Percentiles rank a stretch among this genome's conserved stretches.
Conservation (phyloP, 2,888 invertebrate species). For the Caradrina kadenii region DNA sequence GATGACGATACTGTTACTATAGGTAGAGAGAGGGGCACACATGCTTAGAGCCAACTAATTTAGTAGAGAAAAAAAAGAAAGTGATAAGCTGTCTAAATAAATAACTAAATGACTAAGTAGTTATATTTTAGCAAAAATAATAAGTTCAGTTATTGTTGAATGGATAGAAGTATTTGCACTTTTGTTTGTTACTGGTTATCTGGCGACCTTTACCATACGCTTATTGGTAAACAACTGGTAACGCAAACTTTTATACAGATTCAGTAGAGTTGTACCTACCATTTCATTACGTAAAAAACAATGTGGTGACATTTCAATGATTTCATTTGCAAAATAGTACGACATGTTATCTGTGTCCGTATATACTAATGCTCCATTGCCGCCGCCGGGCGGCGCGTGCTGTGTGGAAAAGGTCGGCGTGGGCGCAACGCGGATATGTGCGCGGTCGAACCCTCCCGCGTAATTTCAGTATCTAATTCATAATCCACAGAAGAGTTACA, state of each 20-base stretch:
- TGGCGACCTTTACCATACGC: background rate
- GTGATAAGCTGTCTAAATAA: background rate
- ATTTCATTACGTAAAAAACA: too few species aligned
- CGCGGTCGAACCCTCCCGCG: too few species aligned
- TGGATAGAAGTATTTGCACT: background rate
- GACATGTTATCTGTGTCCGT: slow-evolving; percentile 15
- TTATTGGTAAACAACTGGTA: slow-evolving; percentile 20
- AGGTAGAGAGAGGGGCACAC: too few species aligned
- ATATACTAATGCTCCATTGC: background rate
- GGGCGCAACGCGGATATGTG: background rate
- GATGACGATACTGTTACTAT: too few species aligned
- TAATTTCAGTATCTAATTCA: background rate
- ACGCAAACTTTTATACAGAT: background rate
- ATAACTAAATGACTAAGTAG: background rate
- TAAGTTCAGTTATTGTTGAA: background rate
- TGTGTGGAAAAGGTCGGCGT: slow-evolving; percentile 5
- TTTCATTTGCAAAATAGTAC: slow-evolving; percentile 3
- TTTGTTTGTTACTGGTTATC: slow-evolving; percentile 16
- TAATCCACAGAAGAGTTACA: background rate
- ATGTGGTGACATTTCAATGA: slow-evolving; percentile 10
- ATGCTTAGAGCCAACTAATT: too few species aligned
- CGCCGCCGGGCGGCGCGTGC: slow-evolving; percentile 10
- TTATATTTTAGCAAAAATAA: too few species aligned
- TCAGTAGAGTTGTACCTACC: slow-evolving; percentile 4
- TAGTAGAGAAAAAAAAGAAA: too few species aligned